Evolutionary conservation across 2,888 invertebrate genomes (phyloP).

Genomic region (Clistopyga incitator): DNA sequence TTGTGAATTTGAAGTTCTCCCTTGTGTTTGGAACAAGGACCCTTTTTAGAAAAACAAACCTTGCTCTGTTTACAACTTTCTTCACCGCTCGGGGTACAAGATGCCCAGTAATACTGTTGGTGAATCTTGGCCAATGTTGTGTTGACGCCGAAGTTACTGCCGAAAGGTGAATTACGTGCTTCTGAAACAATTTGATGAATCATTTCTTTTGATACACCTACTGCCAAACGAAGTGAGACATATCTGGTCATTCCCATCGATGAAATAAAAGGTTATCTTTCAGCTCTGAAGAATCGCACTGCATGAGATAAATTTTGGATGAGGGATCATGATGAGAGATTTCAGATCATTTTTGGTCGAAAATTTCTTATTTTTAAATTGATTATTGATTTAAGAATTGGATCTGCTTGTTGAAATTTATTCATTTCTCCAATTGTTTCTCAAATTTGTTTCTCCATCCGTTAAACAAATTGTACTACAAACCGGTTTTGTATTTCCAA

Average conservation of each 20-base stretch:
- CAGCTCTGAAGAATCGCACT: slow-evolving; percentile 66
- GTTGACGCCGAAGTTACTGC: slow-evolving; percentile 73
- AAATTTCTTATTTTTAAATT: slow-evolving; percentile 37
- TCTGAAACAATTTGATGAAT: slow-evolving; percentile 57
- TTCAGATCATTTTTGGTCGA: slow-evolving; percentile 57
- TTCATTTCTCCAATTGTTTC: too few species aligned
- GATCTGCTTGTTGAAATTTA: slow-evolving; percentile 13
- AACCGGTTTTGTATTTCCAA: too few species aligned
- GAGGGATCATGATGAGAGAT: slow-evolving; percentile 40
- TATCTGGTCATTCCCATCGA: slow-evolving; percentile 58
- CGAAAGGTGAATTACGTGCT: slow-evolving; percentile 69
- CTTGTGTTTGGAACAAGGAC: slow-evolving; percentile 54
- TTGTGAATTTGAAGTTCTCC: slow-evolving; percentile 69
- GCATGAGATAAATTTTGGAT: slow-evolving; percentile 65
- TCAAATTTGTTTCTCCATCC: too few species aligned
- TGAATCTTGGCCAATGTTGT: slow-evolving; percentile 70
- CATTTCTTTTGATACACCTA: slow-evolving; percentile 4
- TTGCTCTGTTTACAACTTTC: slow-evolving; percentile 70
- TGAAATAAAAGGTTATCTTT: slow-evolving; percentile 57
- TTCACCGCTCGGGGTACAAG: slow-evolving; percentile 62
- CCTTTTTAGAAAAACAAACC: slow-evolving; percentile 67
- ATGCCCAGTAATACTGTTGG: slow-evolving; percentile 71
- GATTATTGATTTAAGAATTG: not conserved
- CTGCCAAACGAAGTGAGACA: slow-evolving; percentile 36
- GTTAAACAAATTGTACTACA: too few species aligned